Percentiles rank a stretch among this genome's conserved stretches.
Conservation (phyloP, 2,888 invertebrate species). For the Patella ulyssiponensis region DNA sequence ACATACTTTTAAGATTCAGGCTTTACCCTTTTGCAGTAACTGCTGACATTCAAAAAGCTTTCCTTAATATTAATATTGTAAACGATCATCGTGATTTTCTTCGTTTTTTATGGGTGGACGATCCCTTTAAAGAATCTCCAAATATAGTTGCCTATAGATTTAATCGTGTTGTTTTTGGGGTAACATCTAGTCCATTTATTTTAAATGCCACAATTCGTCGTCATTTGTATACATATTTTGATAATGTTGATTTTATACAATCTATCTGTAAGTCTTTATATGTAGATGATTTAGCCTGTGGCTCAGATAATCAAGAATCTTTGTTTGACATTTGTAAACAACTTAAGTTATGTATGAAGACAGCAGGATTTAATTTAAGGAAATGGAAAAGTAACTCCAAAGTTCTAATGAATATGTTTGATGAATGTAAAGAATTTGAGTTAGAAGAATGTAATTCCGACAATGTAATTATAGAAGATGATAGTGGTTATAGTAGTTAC, state of each 20-base stretch:
- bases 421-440: not conserved
- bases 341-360: not conserved
- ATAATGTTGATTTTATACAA: not conserved
- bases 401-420: not conserved
- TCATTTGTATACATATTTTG: not conserved
- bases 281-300: slow-evolving; percentile 6
- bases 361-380: not conserved
- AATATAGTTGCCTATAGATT: slow-evolving; percentile 7
- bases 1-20: not conserved
- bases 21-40: not conserved
- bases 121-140: not conserved
- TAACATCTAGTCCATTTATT: slow-evolving; percentile 1
- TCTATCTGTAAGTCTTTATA: not conserved
- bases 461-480: not conserved
- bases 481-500: not conserved
- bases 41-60: slow-evolving; percentile 1
- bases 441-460: not conserved
- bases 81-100: not conserved
- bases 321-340: not conserved
- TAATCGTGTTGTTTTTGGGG: not conserved
- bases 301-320: not conserved
- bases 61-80: not conserved
- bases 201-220: not conserved
- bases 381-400: not conserved
- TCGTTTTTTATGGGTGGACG: not conserved